These are phyloP conservation scores for Syngnathus rostellatus DNA, from an alignment of 2,797 vertebrate genomes.

Conservation along the genomic window DNA sequence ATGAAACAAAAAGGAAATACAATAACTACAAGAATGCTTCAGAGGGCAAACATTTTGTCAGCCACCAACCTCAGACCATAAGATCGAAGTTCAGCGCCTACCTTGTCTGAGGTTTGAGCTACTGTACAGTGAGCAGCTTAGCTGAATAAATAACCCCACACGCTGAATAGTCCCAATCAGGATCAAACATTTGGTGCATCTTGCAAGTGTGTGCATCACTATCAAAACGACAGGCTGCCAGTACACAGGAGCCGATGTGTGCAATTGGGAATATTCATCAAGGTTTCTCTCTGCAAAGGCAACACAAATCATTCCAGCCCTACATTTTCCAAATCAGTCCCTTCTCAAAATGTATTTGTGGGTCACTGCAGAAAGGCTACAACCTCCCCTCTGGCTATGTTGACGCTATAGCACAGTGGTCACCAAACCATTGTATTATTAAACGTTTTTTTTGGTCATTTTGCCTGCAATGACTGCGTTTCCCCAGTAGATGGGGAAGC, in stretches of 20 bases:
- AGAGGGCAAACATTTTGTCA: constrained; percentile 22
- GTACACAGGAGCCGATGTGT: neutral
- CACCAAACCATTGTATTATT: too few relatives aligned
- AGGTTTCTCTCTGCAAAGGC: neutral
- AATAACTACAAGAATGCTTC: constrained; percentile 32
- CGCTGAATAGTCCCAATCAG: constrained; percentile 30
- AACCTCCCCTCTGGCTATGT: constrained; percentile 34
- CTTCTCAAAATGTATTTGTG: constrained; percentile 29
- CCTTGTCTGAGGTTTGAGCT: constrained; percentile 34
- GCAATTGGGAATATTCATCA: neutral
- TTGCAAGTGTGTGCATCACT: neutral
- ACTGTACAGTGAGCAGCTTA: constrained; percentile 37
- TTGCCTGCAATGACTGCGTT: too few relatives aligned
- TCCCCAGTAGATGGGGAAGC: too few relatives aligned
- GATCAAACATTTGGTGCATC: constrained; percentile 4
- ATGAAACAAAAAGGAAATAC: constrained; percentile 2
- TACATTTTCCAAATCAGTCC: constrained; percentile 21
- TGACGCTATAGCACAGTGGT: constrained; percentile 26
- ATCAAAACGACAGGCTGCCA: neutral
- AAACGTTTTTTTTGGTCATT: too few relatives aligned
- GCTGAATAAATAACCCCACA: constrained; percentile 41
- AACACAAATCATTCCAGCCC: neutral
- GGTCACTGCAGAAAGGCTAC: constrained; percentile 30
- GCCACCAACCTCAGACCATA: constrained; percentile 22
- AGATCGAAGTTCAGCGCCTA: constrained; percentile 33